A percentile compares a stretch with the other conserved stretches of the same genome.
phyloP scores from a whole-genome alignment of 2,888 invertebrate species.

The Aproaerema taeniolella region DNA sequence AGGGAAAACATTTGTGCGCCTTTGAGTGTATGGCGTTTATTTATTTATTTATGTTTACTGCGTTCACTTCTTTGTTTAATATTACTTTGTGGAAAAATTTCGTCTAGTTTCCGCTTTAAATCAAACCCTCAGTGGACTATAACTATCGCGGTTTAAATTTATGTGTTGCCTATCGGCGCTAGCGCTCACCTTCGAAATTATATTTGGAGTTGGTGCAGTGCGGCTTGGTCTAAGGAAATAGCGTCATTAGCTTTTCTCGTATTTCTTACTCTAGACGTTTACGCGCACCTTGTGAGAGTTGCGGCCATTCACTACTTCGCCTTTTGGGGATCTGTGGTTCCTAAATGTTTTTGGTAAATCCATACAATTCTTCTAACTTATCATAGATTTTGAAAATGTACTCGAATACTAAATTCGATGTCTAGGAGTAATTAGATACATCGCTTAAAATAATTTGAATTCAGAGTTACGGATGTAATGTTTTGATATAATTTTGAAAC shows the following conservation, averaged over 20 bases:
- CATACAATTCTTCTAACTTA: too few relatives aligned
- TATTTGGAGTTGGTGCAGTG: constrained; percentile 64
- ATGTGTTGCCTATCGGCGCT: constrained; percentile 61
- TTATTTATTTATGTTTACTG: too few relatives aligned
- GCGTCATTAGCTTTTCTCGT: constrained; percentile 69
- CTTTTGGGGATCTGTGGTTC: constrained; percentile 21
- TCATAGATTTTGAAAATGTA: too few relatives aligned
- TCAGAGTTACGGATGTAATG: too few relatives aligned
- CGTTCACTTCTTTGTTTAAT: too few relatives aligned
- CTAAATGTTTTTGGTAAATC: background rate
- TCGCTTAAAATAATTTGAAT: too few relatives aligned
- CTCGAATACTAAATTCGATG: too few relatives aligned
- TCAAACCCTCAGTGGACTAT: constrained; percentile 54
- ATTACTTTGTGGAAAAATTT: too few relatives aligned
- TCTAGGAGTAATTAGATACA: too few relatives aligned
- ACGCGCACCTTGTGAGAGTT: constrained; percentile 30
- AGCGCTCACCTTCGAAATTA: constrained; percentile 61
- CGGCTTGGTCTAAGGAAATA: constrained; percentile 61
- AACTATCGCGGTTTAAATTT: constrained; percentile 63
- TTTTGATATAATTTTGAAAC: too few relatives aligned
- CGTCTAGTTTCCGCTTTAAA: constrained; percentile 43
- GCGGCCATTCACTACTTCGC: constrained; percentile 31
- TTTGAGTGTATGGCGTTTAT: too few relatives aligned
- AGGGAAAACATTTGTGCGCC: too few relatives aligned
- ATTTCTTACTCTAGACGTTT: constrained; percentile 42